These are phyloP conservation scores for Diploscapter pachys DNA, from an alignment of 1,140 invertebrate species.

Conservation along the genomic window DNA sequence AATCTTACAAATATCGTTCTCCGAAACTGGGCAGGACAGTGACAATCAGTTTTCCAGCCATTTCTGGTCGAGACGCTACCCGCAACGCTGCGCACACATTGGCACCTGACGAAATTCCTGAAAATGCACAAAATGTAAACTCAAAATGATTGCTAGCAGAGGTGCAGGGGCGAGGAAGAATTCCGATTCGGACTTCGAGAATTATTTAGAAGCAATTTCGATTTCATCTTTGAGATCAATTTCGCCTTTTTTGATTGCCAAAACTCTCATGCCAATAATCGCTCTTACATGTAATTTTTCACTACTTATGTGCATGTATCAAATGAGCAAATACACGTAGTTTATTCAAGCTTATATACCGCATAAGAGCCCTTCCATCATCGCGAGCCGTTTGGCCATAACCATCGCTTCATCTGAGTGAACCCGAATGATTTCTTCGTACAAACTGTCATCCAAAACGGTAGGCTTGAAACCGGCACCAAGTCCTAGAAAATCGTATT, in stretches of 20 bases:
- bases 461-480: conserved; percentile 50
- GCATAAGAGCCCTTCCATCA: conserved; percentile 44
- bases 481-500: conserved; percentile 34
- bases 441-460: conserved; percentile 38
- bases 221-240: too few species aligned
- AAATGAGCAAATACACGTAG: not conserved
- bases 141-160: too few species aligned
- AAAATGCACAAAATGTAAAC: conserved; percentile 5
- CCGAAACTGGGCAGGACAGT: conserved; percentile 44
- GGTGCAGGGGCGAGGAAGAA: not conserved
- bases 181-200: not conserved
- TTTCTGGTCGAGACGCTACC: conserved; percentile 48
- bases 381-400: conserved; percentile 47
- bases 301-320: too few species aligned
- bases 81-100: conserved; percentile 46
- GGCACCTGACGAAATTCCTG: conserved; percentile 48
- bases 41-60: conserved; percentile 50
- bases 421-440: conserved; percentile 45
- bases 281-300: too few species aligned
- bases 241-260: too few species aligned
- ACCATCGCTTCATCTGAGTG: conserved; percentile 49
- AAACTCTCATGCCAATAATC: too few species aligned
- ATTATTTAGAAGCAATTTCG: too few species aligned
- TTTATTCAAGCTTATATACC: conserved; percentile 32
- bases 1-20: conserved; percentile 45